A percentile compares a stretch with the other conserved stretches of the same genome.
Conservation (phyloP, 1,140 invertebrate genomes). For the Lasaia peninsularis region DNA sequence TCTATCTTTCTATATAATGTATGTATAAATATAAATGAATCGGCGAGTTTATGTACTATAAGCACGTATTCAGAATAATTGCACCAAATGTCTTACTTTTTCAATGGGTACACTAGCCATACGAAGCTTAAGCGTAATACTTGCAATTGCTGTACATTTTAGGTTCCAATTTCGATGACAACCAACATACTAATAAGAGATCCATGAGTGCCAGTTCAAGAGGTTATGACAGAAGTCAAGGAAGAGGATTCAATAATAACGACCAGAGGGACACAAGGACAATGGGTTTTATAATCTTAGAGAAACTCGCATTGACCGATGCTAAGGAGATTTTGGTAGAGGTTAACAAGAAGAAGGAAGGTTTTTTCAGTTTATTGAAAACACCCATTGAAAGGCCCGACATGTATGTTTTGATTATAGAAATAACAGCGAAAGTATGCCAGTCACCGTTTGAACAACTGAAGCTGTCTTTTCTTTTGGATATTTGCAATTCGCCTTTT, state of each 20-base stretch:
- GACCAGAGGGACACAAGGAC: neutral
- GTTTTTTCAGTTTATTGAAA: conserved; percentile 38
- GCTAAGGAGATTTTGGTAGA: conserved; percentile 40
- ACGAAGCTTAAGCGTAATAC: too few relatives aligned
- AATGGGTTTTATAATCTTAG: neutral
- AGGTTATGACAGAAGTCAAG: neutral
- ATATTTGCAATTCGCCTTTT: conserved; percentile 55
- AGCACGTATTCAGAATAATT: too few relatives aligned
- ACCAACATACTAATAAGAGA: neutral
- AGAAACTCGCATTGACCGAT: neutral
- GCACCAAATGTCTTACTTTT: too few relatives aligned
- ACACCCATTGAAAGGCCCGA: conserved; percentile 40
- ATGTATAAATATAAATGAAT: too few relatives aligned
- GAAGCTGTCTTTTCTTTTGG: conserved; percentile 54
- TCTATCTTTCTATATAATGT: too few relatives aligned
- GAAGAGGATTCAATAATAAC: neutral
- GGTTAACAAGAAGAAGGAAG: conserved; percentile 39
- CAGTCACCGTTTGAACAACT: conserved; percentile 51
- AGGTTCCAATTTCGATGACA: neutral
- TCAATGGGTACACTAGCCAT: too few relatives aligned
- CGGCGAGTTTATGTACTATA: too few relatives aligned
- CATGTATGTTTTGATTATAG: conserved; percentile 42
- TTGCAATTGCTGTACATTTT: neutral
- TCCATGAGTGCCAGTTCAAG: neutral
- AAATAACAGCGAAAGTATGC: conserved; percentile 55